Base-by-base conservation (phyloP, 2,113 vertebrate species). In the Glaucidium brasilianum region DNA sequence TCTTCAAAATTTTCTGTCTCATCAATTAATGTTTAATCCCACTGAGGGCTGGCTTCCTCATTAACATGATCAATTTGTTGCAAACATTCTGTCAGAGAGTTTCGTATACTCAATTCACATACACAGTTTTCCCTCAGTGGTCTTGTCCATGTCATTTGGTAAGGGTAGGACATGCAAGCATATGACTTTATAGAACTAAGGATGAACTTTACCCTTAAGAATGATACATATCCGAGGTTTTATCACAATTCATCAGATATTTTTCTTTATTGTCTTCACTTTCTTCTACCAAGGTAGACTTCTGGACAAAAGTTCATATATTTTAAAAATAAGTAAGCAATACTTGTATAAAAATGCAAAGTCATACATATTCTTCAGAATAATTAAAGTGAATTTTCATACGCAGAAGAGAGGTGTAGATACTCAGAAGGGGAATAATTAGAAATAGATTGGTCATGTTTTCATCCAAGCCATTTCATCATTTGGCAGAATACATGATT, bases 181-280 rank as follows among this genome's bases (percentile, higher is more conserved):
- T 55, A 37, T n/a, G 29, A 25, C 9, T 79, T 85, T 4, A 29
- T 27, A 50, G 32, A 81, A 64, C 34, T 67, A 63, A 25, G 8
- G 7, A 12, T 58, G 8, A 88, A n/a, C 29, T 53, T 93, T 35
- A 71, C 17, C 5, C 4, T 47, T 71, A 34, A 23, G 12, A 78
- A 34, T 21, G 9, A 58, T 35, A 30, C 7, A 15, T 30, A 60
- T 9, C 0, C 5, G 27, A 60, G n/a, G 72, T 71, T 76, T 90
- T 37, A 5, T 35, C 12, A 43, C 0, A 0, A 39, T 53, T 22
- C 6, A 15, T 7, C 37, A 60, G 13, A 59, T 9, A 10, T n/a
- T 72, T 81, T 68, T 72, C 3, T 82, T 82, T 73, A 41, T 45
- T 76, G 1, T 35, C 43, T 90, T 17, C 32, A 27, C 20, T 80